Evolutionary conservation across 2,113 vertebrate genomes (phyloP).

Genomic region (Puma concolor): DNA sequence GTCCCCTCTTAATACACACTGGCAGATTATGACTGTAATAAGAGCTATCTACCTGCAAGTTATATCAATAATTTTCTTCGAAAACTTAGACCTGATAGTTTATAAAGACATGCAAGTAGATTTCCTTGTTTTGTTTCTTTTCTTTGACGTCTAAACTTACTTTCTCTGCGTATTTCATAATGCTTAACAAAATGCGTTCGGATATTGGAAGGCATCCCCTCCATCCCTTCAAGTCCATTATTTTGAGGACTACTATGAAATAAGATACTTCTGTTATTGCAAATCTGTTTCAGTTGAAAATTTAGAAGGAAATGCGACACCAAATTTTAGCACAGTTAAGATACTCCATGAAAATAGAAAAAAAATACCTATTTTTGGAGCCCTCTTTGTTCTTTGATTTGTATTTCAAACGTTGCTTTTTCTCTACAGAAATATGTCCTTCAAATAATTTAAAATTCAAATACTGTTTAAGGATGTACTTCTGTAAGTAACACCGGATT

Average conservation of each 20-base stretch:
- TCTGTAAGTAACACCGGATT: constrained; percentile 39
- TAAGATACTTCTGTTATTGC: constrained; percentile 62
- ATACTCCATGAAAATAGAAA: constrained; percentile 23
- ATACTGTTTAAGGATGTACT: neutral
- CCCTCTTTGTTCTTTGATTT: constrained; percentile 31
- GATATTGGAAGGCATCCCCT: constrained; percentile 61
- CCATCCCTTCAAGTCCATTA: constrained; percentile 34
- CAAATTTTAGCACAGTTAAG: constrained; percentile 33
- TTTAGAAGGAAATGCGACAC: constrained; percentile 53
- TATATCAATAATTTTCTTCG: constrained; percentile 53
- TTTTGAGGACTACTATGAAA: constrained; percentile 51
- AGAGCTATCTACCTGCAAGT: constrained; percentile 71
- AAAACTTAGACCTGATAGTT: constrained; percentile 62
- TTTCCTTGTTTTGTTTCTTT: neutral
- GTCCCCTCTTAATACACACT: constrained; percentile 48
- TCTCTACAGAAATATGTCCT: constrained; percentile 18
- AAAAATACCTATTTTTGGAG: constrained; percentile 30
- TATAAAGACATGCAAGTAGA: constrained; percentile 63
- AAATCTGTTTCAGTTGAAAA: constrained; percentile 61
- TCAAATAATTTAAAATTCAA: constrained; percentile 35
- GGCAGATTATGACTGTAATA: constrained; percentile 67
- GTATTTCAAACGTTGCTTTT: constrained; percentile 6
- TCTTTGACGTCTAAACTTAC: constrained; percentile 64
- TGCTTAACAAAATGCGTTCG: constrained; percentile 68
- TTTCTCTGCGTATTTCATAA: constrained; percentile 57